phyloP scores from a whole-genome alignment of 2,113 vertebrate species.

The Pseudolaguvia tuberculata region DNA sequence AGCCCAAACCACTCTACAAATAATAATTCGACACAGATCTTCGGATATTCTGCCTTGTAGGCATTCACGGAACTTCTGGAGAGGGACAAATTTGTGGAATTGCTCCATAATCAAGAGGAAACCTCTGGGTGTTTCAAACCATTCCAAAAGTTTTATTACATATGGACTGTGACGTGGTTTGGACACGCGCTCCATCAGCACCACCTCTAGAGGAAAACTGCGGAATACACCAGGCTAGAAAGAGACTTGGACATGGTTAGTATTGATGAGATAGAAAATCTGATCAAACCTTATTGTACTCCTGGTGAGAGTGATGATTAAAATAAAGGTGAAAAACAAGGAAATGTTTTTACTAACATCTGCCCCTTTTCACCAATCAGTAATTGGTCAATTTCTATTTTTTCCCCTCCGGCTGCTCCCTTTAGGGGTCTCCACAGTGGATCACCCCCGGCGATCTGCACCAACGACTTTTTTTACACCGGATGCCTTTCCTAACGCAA shows the following conservation, averaged over 20 bases:
- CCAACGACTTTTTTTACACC: no score
- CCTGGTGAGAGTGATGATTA: background rate
- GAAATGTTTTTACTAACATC: no score
- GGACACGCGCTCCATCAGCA: constrained; percentile 51
- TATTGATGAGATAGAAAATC: background rate
- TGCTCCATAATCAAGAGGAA: constrained; percentile 57
- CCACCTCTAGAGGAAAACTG: constrained; percentile 52
- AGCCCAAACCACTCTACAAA: constrained; percentile 54
- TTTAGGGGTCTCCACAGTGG: no score
- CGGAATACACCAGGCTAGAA: constrained; percentile 36
- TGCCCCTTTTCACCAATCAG: no score
- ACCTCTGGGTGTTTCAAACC: constrained; percentile 50
- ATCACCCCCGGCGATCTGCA: no score
- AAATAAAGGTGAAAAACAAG: background rate
- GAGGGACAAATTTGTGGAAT: constrained; percentile 48
- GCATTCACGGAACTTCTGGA: constrained; percentile 47
- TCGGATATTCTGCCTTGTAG: constrained; percentile 32
- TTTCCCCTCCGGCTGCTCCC: no score
- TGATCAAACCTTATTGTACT: background rate
- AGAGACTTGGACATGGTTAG: background rate
- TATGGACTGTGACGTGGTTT: constrained; percentile 41
- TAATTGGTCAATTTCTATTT: no score
- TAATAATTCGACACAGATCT: constrained; percentile 39
- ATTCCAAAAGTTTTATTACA: constrained; percentile 56
- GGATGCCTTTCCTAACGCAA: no score